A percentile compares a stretch with the other conserved stretches of the same genome.
Evolutionary conservation across 1,140 invertebrate genomes (phyloP).

Genomic region (Tenebrio molitor): DNA sequence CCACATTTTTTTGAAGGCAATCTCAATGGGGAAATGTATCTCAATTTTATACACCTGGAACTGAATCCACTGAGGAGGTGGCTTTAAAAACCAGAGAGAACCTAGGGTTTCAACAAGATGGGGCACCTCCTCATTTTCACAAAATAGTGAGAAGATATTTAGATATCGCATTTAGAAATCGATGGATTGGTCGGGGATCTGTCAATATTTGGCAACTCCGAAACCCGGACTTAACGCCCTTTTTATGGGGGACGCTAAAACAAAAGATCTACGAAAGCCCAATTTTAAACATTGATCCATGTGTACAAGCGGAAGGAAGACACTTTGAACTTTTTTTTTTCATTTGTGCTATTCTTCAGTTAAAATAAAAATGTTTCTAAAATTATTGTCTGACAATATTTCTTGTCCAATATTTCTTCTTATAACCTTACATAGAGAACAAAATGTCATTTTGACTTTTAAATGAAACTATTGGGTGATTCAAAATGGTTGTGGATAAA

Average conservation of each 20-base stretch:
- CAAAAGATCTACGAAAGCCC: conserved; percentile 1
- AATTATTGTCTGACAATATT: no score
- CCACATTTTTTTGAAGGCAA: background rate
- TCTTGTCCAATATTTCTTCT: no score
- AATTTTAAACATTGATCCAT: background rate
- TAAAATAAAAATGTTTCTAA: no score
- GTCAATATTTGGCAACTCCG: background rate
- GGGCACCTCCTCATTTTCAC: background rate
- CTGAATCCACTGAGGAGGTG: background rate
- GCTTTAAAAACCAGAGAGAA: background rate
- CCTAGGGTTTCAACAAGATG: background rate
- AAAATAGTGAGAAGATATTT: background rate
- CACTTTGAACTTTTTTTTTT: background rate
- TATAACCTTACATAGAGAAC: no score
- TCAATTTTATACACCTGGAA: background rate
- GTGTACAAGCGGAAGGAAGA: background rate
- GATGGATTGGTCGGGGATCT: background rate
- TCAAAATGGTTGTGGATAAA: no score
- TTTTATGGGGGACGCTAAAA: conserved; percentile 13
- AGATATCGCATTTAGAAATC: background rate
- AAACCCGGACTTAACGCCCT: conserved; percentile 1
- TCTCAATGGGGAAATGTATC: background rate
- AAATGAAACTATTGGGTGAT: no score
- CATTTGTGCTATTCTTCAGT: no score
- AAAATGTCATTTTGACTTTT: no score